Evolutionary conservation across 2,113 vertebrate species (phyloP).

Genomic region (Crotophaga sulcirostris): DNA sequence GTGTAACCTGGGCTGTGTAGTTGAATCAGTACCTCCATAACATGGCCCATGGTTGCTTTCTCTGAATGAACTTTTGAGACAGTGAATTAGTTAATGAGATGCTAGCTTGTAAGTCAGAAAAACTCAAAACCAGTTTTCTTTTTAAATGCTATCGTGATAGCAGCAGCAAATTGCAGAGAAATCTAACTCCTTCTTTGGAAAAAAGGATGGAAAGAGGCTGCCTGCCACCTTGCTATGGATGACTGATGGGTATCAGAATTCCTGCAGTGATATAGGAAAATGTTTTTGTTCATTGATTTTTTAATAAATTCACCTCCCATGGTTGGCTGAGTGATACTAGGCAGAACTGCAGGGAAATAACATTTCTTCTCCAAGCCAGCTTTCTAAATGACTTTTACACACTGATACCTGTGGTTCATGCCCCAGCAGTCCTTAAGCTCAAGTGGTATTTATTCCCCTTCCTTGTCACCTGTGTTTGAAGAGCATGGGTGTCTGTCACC

Average conservation of each 20-base stretch:
- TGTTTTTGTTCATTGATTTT: not conserved
- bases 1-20: not conserved
- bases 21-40: not conserved
- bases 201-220: not conserved
- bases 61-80: not conserved
- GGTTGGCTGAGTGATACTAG: not conserved
- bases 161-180: not conserved
- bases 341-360: not conserved
- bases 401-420: not conserved
- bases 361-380: not conserved
- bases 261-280: not conserved
- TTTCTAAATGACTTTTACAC: not conserved
- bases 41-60: not conserved
- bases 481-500: not conserved
- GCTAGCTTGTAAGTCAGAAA: conserved; percentile 19
- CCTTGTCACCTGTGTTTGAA: not conserved
- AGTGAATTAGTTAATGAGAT: conserved; percentile 26
- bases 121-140: conserved; percentile 8
- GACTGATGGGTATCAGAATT: not conserved
- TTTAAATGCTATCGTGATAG: not conserved
- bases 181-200: not conserved
- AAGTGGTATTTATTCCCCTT: not conserved
- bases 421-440: not conserved
- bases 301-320: not conserved
- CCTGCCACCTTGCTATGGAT: not conserved